These are phyloP conservation scores for Anoplolepis gracilipes DNA, from an alignment of 1,140 invertebrate species.

Conservation along the genomic window DNA sequence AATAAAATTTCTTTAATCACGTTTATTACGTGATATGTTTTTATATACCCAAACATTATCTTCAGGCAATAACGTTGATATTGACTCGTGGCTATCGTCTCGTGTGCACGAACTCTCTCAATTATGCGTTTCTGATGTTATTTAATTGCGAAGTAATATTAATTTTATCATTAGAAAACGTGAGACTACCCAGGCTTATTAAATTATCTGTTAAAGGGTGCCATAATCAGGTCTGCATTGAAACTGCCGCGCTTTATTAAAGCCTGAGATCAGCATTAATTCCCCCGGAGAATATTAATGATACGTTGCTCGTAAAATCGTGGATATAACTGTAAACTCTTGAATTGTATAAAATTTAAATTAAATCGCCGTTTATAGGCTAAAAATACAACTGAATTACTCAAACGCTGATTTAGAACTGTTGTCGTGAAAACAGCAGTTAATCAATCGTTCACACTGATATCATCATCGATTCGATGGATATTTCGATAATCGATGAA, in stretches of 20 bases:
- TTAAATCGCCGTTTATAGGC: not conserved
- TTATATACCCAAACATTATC: not conserved
- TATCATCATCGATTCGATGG: slow-evolving; percentile 29
- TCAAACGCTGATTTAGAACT: not conserved
- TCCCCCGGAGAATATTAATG: not conserved
- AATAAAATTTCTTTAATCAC: not conserved
- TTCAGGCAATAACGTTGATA: slow-evolving; percentile 7
- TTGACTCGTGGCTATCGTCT: not conserved
- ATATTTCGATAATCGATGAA: slow-evolving; percentile 35
- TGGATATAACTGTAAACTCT: not conserved
- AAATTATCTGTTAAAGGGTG: slow-evolving; percentile 2
- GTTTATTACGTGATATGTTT: not conserved
- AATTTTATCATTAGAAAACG: not conserved
- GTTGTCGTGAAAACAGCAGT: slow-evolving; percentile 25
- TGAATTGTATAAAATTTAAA: slow-evolving; percentile 20
- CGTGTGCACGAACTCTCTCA: not conserved
- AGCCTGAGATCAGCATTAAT: not conserved
- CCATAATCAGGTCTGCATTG: not conserved
- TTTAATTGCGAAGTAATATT: slow-evolving; percentile 37
- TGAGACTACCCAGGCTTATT: not conserved
- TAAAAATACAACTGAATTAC: slow-evolving; percentile 10
- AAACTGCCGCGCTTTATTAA: slow-evolving; percentile 10
- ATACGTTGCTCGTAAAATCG: not conserved
- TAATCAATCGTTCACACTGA: slow-evolving; percentile 2
- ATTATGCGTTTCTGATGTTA: slow-evolving; percentile 34